Evolutionary conservation across 2,797 vertebrate genomes (phyloP), one percentile per base, ranked within the genome.

Genomic region (Phyllotis vaccarum): DNA sequence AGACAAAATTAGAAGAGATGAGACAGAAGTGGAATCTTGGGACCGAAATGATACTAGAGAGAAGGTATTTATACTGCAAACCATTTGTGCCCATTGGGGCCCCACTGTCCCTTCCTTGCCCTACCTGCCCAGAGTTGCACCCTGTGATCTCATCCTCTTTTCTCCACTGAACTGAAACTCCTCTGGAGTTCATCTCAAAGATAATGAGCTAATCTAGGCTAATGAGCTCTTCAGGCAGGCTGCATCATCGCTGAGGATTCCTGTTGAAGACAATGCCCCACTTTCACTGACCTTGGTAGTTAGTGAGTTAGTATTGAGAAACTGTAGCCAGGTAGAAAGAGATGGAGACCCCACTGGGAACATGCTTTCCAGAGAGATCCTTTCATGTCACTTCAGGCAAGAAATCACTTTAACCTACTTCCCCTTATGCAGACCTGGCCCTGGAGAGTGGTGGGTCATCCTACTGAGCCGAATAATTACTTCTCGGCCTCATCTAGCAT

Each of bases 151-250:
- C 89, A 94, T 83, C 75, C 22, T 54, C 60, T 74, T 82, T 93
- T 75, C 76, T 37, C 52, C 78, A 88, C 52, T 37, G 62, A 95
- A 70, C 0, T 0, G 60, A 74, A 96, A 85, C 16, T 80, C 80
- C 90, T 78, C 81, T 49, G n/a, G 96, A 93, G 94, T 96, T 96
- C 88, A 90, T 89, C 90, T 94, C 87, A 86, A 86, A 95, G 81
- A 95, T 90, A 96, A 97, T 90, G 96, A 96, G 90, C 60, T 94
- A 94, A 96, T 96, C 85, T 60, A 93, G 92, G 91, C 68, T 96
- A 97, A 96, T 66, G 56, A 91, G 76, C 91, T 94, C 91, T 95
- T 93, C 52, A 49, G 90, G 89, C 87, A 31, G 10, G 43, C 90
- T 66, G 60, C 91, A 86, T 87, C 74, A 90, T 93, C 81, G 40